Percentiles rank a stretch among this genome's conserved stretches.
phyloP scores from a whole-genome alignment of 2,888 invertebrate species.

The Argyra leucocephala region DNA sequence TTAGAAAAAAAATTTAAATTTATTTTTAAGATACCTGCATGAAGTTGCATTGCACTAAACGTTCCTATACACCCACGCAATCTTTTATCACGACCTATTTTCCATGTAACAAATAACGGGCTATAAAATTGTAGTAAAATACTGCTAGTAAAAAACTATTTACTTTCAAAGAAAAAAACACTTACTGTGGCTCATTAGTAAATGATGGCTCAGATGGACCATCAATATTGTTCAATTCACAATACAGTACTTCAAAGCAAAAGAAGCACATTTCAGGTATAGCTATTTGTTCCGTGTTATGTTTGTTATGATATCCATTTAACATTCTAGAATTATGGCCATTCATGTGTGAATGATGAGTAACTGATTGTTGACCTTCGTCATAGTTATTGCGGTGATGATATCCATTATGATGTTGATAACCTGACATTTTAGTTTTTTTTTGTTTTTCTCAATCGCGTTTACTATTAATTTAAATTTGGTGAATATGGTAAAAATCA shows the following conservation, averaged over 20 bases:
- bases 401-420: conserved; percentile 1
- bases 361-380: background rate
- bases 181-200: conserved; percentile 92
- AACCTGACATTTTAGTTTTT: background rate
- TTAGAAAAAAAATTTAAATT: background rate
- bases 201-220: conserved; percentile 86
- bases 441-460: background rate
- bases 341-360: conserved; percentile 7
- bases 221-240: conserved; percentile 85
- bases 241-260: conserved; percentile 97
- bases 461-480: background rate
- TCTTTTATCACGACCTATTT: conserved; percentile 89
- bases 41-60: conserved; percentile 92
- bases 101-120: conserved; percentile 99
- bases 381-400: background rate
- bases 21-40: conserved; percentile 53
- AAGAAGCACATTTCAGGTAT: conserved; percentile 96
- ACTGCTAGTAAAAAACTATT: conserved; percentile 7
- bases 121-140: conserved; percentile 53
- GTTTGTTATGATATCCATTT: background rate
- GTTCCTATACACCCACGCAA: conserved; percentile 98
- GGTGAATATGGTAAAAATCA: background rate
- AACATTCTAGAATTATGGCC: background rate
- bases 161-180: too few relatives aligned
- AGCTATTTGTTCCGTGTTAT: conserved; percentile 51